Conservation (phyloP, 2,113 vertebrate species). For the Scolopax mira region DNA sequence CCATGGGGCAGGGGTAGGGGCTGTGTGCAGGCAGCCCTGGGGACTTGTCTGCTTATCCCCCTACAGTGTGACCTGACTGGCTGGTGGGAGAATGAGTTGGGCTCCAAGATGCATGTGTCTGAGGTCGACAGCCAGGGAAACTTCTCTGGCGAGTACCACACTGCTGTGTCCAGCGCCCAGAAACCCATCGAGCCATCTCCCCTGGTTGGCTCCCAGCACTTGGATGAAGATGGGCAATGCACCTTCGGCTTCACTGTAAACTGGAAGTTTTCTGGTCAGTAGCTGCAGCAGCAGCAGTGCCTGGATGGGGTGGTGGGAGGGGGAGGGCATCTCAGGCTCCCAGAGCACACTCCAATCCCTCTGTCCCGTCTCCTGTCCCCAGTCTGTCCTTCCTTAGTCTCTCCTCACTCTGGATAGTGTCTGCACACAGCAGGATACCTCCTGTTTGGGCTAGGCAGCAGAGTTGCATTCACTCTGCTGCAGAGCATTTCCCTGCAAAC, state of each 20-base stretch:
- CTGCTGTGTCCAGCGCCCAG: rapidly evolving
- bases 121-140: rapidly evolving
- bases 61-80: background rate
- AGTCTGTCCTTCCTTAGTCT: background rate
- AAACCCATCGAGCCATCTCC: background rate
- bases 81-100: background rate
- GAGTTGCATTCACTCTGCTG: background rate
- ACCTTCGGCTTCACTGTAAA: background rate
- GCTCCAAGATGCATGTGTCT: background rate
- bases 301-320: background rate
- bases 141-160: background rate
- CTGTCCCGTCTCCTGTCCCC: background rate
- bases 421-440: background rate
- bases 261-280: slow-evolving; percentile 28
- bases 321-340: background rate
- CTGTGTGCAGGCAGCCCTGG: background rate
- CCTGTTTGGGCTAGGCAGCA: background rate
- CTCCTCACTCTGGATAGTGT: background rate
- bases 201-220: background rate
- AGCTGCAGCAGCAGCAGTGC: rapidly evolving
- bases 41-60: rapidly evolving
- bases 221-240: background rate
- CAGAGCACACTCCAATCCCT: background rate
- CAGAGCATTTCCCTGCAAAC: background rate
- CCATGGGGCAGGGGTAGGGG: too few species aligned